These are phyloP conservation scores for Diadophis punctatus DNA, from an alignment of 2,113 vertebrate species.

Conservation along the genomic window DNA sequence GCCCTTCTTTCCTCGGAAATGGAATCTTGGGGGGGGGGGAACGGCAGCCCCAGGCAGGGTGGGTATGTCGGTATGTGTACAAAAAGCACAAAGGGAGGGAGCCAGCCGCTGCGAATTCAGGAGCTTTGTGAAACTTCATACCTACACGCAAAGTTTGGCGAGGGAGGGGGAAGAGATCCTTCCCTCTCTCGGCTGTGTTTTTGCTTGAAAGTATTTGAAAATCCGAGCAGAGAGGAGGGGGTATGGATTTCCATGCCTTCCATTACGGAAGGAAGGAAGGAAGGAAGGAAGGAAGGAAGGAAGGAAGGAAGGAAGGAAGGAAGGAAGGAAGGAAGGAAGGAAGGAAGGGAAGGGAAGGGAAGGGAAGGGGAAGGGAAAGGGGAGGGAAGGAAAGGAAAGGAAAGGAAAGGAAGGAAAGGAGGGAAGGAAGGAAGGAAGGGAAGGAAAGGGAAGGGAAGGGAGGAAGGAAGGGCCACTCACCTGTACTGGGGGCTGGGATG, in stretches of 20 bases:
- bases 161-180: neutral
- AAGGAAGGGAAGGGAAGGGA: no score
- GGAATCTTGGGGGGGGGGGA: neutral
- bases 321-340: no score
- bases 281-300: neutral
- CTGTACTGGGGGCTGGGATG: conserved; percentile 47
- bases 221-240: neutral
- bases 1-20: no score
- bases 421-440: neutral
- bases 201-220: neutral
- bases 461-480: conserved; percentile 43
- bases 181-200: neutral
- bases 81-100: neutral
- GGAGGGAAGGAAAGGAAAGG: neutral
- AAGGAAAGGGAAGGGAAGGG: neutral
- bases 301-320: no score
- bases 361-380: no score
- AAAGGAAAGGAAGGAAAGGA: no score
- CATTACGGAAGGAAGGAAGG: neutral
- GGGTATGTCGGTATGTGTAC: neutral
- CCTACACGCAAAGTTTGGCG: neutral
- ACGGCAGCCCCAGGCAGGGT: neutral
- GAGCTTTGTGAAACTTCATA: neutral
- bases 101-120: neutral
- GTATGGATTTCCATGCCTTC: neutral